Base-by-base conservation (phyloP, 2,797 vertebrate species). In the Myotis vivesi region DNA sequence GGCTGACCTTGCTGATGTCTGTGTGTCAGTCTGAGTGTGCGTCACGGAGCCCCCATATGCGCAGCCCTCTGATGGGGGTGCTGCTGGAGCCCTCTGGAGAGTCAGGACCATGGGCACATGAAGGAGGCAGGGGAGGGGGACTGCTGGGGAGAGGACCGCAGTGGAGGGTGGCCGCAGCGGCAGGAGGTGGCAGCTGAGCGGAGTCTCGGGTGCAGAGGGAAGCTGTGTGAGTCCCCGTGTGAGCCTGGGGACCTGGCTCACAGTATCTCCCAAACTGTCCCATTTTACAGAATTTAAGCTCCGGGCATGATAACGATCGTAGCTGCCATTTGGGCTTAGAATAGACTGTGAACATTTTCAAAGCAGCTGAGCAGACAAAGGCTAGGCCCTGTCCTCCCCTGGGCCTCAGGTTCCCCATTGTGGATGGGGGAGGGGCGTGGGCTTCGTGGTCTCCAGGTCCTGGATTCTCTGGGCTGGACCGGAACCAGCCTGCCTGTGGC, bases 401-500 rank as follows among this genome's bases (percentile, higher is more conserved):
- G 8, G 76, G 55, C 73, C 92, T 90, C 46, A 3, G 49, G 22
- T 49, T 92, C 57, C 57, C 72, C n/a, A 0, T 0, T 8, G 69
- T 0, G 62, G 51, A 8, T 16, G 16, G 10, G 59, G 33, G 2
- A 0, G 25, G 2, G 38, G 7, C 2, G 1, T 16, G 10, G 49
- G 25, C 57, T 22, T 2, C 0, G 2, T 1, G 20, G 41, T 23
- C 77, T 73, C 41, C 0, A 3, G 8, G 19, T 25, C 36, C 22
- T 0, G 25, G 53, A 3, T 12, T 20, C 83, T 4, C 19, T 1
- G 55, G 44, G 23, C 33, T 17, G 0, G 16, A 8, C 68, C 4
- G 0, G 64, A 36, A 30, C 13, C 13, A 0, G 36, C 0, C 2
- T 8, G 17, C 17, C 0, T 0, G 9, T 13, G 0, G 41, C 0